These are phyloP conservation scores for Myotis brandtii DNA, from an alignment of 2,113 vertebrate species.

Conservation along the genomic window DNA sequence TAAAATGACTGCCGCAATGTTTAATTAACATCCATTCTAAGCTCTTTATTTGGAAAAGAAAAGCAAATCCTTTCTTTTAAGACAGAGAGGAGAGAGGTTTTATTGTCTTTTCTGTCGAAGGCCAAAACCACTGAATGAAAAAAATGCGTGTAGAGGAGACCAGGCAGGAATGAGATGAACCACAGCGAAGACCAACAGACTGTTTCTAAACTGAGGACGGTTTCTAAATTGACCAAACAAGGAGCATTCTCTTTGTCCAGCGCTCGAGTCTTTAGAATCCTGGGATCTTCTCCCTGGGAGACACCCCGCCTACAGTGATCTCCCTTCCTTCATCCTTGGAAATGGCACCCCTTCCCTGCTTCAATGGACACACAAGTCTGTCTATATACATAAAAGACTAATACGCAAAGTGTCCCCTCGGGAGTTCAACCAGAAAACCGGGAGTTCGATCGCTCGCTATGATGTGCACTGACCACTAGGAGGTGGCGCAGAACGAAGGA, in stretches of 20 bases:
- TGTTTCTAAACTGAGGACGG: background rate
- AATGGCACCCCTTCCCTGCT: background rate
- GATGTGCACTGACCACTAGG: too few relatives aligned
- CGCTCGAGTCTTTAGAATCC: background rate
- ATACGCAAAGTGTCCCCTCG: too few relatives aligned
- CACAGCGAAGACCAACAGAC: background rate
- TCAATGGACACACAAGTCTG: background rate
- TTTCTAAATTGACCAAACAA: background rate
- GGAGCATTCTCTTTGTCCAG: background rate
- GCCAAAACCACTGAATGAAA: slow-evolving; percentile 53
- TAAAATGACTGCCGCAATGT: background rate
- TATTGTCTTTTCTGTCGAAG: slow-evolving; percentile 1
- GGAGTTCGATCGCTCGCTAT: too few relatives aligned
- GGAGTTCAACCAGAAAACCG: too few relatives aligned
- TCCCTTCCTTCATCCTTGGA: background rate
- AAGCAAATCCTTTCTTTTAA: background rate
- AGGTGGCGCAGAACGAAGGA: too few relatives aligned
- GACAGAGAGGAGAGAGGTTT: background rate
- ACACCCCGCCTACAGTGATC: accelerated
- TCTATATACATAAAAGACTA: too few relatives aligned
- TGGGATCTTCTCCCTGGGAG: background rate
- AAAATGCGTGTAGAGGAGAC: slow-evolving; percentile 48
- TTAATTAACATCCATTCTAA: background rate
- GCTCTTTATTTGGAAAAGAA: slow-evolving; percentile 53
- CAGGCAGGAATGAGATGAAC: slow-evolving; percentile 36